Conservation (phyloP, 92 coral and sea anemone species). For the Ricordea florida region DNA sequence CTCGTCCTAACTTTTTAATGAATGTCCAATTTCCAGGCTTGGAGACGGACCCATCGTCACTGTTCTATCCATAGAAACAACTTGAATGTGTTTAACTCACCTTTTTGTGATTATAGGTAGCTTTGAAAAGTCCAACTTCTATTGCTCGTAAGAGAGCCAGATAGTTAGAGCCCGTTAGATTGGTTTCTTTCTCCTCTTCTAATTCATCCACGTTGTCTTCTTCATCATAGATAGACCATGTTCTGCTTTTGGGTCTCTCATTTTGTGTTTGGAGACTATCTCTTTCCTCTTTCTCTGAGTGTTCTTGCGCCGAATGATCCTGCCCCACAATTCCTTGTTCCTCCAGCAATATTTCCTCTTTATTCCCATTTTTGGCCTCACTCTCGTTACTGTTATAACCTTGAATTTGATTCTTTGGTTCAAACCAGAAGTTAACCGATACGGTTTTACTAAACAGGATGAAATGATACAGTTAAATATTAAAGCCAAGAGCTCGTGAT, state of each 20-base stretch:
- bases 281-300: not conserved
- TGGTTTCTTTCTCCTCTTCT: conserved; percentile 3
- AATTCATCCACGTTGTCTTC: not conserved
- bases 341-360: too few species aligned
- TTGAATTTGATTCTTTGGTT: conserved; percentile 44
- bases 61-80: too few species aligned
- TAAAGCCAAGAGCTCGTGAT: too few species aligned
- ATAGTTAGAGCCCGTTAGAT: conserved; percentile 51
- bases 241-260: not conserved
- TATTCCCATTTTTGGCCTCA: too few species aligned
- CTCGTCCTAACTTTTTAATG: too few species aligned
- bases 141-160: conserved; percentile 66
- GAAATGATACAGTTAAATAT: not conserved
- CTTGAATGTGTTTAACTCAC: too few species aligned
- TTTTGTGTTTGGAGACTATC: not conserved
- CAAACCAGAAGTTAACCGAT: conserved; percentile 97
- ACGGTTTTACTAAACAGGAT: conserved; percentile 71
- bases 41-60: too few species aligned
- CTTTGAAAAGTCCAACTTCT: conserved; percentile 54
- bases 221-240: not conserved
- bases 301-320: too few species aligned
- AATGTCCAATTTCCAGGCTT: too few species aligned
- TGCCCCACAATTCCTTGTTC: too few species aligned
- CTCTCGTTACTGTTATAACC: not conserved
- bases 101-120: conserved; percentile 68